phyloP scores from a whole-genome alignment of 2,797 vertebrate species.

The Coccyzus lansbergi region DNA sequence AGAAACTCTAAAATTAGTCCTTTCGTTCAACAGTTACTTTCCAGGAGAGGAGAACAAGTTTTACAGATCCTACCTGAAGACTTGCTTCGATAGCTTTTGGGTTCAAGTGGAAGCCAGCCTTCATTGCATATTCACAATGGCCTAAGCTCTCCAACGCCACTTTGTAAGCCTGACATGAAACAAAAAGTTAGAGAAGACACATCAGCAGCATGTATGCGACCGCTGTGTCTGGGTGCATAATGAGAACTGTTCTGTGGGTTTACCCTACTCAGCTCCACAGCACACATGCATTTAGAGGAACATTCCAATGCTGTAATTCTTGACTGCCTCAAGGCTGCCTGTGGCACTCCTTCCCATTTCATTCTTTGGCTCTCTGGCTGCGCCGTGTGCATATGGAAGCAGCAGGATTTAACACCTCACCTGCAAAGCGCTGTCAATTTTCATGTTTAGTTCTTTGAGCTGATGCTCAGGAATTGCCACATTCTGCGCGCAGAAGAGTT shows the following conservation, averaged over 20 bases:
- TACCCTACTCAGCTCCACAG: neutral
- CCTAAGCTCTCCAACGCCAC: conserved; percentile 94
- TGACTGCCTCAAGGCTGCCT: neutral
- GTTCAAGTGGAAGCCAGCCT: conserved; percentile 96
- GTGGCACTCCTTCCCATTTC: neutral
- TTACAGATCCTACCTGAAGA: conserved; percentile 85
- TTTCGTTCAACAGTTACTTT: neutral
- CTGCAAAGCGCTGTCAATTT: conserved; percentile 96
- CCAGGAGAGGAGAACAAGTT: neutral
- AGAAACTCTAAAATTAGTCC: neutral
- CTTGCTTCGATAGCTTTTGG: conserved; percentile 94
- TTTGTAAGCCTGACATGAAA: conserved; percentile 88
- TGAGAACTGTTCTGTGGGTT: neutral
- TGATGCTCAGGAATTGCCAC: conserved; percentile 95
- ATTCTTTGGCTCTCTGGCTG: neutral
- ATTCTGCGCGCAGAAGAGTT: conserved; percentile 97
- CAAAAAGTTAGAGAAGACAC: neutral
- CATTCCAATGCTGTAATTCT: neutral
- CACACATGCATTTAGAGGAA: neutral
- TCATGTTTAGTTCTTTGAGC: conserved; percentile 95
- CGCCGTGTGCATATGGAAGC: neutral
- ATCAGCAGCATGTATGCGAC: neutral
- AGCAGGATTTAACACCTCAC: conserved; percentile 70
- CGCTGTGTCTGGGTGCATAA: neutral
- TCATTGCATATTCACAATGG: conserved; percentile 97